These are phyloP conservation scores for Caenorhabditis becei DNA, from an alignment of 2,888 invertebrate genomes.

Conservation along the genomic window DNA sequence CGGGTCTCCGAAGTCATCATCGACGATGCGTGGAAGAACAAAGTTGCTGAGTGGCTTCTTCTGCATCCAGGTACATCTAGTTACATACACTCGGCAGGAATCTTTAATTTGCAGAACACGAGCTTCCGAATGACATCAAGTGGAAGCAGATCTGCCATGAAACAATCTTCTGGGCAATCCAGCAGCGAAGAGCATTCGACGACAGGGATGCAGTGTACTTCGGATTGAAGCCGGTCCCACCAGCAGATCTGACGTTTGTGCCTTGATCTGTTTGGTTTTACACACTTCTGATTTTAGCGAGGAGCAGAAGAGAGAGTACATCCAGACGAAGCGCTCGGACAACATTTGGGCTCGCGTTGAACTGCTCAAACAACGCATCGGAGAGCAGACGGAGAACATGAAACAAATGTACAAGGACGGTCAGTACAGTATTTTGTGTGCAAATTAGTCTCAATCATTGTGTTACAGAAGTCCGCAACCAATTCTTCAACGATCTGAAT, in stretches of 20 bases:
- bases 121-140: slow-evolving; percentile 11
- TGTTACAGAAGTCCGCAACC: slow-evolving; percentile 18
- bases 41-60: slow-evolving; percentile 6
- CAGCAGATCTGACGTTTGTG: slow-evolving; percentile 12
- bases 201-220: slow-evolving; percentile 19
- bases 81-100: too few species aligned
- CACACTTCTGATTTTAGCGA: neutral
- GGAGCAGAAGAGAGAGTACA: neutral
- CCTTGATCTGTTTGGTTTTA: neutral
- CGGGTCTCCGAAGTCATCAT: slow-evolving; percentile 3
- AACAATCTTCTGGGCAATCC: slow-evolving; percentile 39
- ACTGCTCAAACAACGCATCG: slow-evolving; percentile 21
- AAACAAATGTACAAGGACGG: slow-evolving; percentile 19
- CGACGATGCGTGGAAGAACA: slow-evolving; percentile 16
- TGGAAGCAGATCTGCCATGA: slow-evolving; percentile 28
- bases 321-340: slow-evolving; percentile 10
- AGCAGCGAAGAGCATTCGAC: slow-evolving; percentile 4
- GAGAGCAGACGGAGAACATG: slow-evolving; percentile 14
- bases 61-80: slow-evolving; percentile 46
- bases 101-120: slow-evolving; percentile 24
- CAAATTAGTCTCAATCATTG: neutral
- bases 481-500: slow-evolving; percentile 16
- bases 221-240: slow-evolving; percentile 13
- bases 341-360: slow-evolving; percentile 29
- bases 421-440: neutral